Percentiles rank a stretch among this genome's conserved stretches.
Evolutionary conservation across 2,888 invertebrate species (phyloP).

Genomic region (Drosophila prostipennis): DNA sequence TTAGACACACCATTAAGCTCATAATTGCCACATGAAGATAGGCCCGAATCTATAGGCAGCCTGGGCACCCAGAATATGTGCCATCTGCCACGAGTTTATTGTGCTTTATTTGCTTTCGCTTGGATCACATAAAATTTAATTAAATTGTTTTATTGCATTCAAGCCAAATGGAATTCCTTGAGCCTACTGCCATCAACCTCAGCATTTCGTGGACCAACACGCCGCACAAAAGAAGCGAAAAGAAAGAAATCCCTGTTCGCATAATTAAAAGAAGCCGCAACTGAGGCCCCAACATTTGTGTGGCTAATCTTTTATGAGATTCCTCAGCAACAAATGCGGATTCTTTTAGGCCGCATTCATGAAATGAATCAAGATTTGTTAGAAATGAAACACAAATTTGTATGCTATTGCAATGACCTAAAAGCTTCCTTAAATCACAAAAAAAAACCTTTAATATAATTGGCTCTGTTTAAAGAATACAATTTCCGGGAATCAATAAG

Average conservation of each 20-base stretch:
- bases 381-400: slow-evolving; percentile 8
- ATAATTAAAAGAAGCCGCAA: slow-evolving; percentile 55
- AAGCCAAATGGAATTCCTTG: slow-evolving; percentile 58
- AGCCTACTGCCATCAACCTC: slow-evolving; percentile 45
- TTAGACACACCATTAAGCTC: slow-evolving; percentile 34
- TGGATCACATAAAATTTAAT: slow-evolving; percentile 73
- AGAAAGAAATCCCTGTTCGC: slow-evolving; percentile 35
- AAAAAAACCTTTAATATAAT: neutral
- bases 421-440: neutral
- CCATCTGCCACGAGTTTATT: slow-evolving; percentile 58
- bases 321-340: slow-evolving; percentile 20
- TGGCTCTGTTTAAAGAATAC: slow-evolving; percentile 1
- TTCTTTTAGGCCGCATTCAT: slow-evolving; percentile 24
- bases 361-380: slow-evolving; percentile 32
- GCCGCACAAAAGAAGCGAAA: slow-evolving; percentile 21
- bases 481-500: slow-evolving; percentile 3
- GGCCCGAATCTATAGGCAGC: neutral
- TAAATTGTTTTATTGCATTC: slow-evolving; percentile 76
- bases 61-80: slow-evolving; percentile 17
- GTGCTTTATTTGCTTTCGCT: slow-evolving; percentile 76
- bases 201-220: slow-evolving; percentile 6
- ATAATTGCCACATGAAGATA: slow-evolving; percentile 40
- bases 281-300: slow-evolving; percentile 49
- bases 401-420: neutral
- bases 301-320: slow-evolving; percentile 68